These are phyloP conservation scores for Scatophagus argus DNA, from an alignment of 2,113 vertebrate genomes.

Conservation along the genomic window DNA sequence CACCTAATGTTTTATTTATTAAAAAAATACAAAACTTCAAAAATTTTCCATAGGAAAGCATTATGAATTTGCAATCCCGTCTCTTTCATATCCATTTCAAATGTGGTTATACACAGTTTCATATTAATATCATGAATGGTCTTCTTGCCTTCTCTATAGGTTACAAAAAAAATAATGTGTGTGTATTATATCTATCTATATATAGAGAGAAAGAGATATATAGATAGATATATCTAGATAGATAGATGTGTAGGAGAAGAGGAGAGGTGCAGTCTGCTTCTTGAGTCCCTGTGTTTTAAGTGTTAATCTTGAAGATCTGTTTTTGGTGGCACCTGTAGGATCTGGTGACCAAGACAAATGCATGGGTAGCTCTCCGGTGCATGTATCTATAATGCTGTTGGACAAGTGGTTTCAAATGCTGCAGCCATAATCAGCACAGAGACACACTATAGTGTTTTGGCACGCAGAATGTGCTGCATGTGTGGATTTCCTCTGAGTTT, in stretches of 20 bases:
- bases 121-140: slow-evolving; percentile 70
- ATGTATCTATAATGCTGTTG: background rate
- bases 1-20: slow-evolving; percentile 77
- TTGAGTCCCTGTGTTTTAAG: slow-evolving; percentile 61
- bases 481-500: slow-evolving; percentile 6
- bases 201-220: too few relatives aligned
- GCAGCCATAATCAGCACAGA: background rate
- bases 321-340: background rate
- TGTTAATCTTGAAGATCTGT: slow-evolving; percentile 54
- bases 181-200: too few relatives aligned
- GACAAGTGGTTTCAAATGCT: background rate
- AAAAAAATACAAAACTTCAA: slow-evolving; percentile 85
- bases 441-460: background rate
- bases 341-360: background rate
- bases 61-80: slow-evolving; percentile 91
- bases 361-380: background rate
- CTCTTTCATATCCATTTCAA: slow-evolving; percentile 85
- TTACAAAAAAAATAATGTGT: slow-evolving; percentile 53
- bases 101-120: slow-evolving; percentile 56
- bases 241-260: too few relatives aligned
- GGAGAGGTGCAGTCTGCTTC: slow-evolving; percentile 46
- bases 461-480: slow-evolving; percentile 7
- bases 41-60: slow-evolving; percentile 99
- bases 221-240: too few relatives aligned
- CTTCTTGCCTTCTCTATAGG: slow-evolving; percentile 58